Evolutionary conservation across 2,113 vertebrate species (phyloP), one percentile per base, ranked within the genome.

Genomic region (Channa argus): DNA sequence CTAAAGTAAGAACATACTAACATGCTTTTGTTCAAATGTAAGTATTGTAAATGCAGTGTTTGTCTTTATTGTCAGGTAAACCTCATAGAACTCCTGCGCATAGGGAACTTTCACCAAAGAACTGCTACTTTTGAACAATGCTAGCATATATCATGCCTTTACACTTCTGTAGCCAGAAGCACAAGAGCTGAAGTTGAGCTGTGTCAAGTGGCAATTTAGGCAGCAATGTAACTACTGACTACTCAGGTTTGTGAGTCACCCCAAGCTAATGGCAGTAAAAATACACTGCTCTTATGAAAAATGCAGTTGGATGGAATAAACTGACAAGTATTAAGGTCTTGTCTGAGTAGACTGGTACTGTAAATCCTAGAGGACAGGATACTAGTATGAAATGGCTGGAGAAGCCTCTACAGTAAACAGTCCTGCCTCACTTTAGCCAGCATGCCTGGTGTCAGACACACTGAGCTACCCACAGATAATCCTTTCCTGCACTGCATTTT

Each of bases 401-500:
- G 43, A 34, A 82, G 65, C 62, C 51, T 74, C 65, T 51, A 70
- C 69, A 64, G 70, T 73, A 82, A 84, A 85, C 80, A 83, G 39
- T 52, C 34, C 62, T 63, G 54, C 66, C 59, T 86, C 52, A 58
- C 58, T 81, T 86, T 80, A 84, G 88, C 68, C 86, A 82, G 83
- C 83, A 86, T 86, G 86, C 86, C 69, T 70, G 63, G 64, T 77
- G 84, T 84, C 81, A 64, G 73, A 83, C 81, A 84, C 85, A 80
- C 83, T 87, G 89, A 86, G 84, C 90, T 88, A 68, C 82, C 74
- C 76, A 79, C 81, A 81, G 85, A 85, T 94, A 93, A 94, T 94
- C 91, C 84, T 75, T 89, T 91, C 88, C 84, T 86, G 90, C 81
- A 71, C 84, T 81, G 79, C 76, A 71, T 87, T 91, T 90, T 87